Evolutionary conservation across 2,888 invertebrate genomes (phyloP).

Genomic region (Tiliacea aurago): DNA sequence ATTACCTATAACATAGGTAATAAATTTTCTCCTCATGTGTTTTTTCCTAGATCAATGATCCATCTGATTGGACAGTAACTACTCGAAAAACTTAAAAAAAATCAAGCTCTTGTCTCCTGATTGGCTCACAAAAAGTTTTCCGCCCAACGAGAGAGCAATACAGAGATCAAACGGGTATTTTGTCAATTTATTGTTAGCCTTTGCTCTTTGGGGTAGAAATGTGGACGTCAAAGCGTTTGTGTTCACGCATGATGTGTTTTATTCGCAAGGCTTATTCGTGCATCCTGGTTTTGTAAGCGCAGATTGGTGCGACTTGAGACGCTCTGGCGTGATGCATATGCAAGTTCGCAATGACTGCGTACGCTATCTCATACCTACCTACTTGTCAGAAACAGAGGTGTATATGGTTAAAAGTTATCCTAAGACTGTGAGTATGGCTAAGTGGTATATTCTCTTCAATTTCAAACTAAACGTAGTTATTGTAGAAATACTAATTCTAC

Average conservation of each 20-base stretch:
- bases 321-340: not conserved
- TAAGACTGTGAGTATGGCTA: too few relatives aligned
- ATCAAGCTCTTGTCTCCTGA: slow-evolving; percentile 17
- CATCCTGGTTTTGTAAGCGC: not conserved
- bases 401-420: too few relatives aligned
- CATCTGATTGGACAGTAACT: slow-evolving; percentile 24
- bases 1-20: too few relatives aligned
- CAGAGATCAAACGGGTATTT: slow-evolving; percentile 60
- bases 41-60: slow-evolving; percentile 15
- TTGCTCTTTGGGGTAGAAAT: slow-evolving; percentile 41
- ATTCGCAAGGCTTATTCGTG: not conserved
- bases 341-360: not conserved
- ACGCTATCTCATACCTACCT: not conserved
- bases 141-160: slow-evolving; percentile 27
- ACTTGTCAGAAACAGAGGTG: not conserved
- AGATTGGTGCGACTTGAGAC: not conserved
- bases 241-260: slow-evolving; percentile 26
- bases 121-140: slow-evolving; percentile 47
- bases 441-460: not conserved
- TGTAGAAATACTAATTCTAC: too few relatives aligned
- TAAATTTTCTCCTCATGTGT: slow-evolving; percentile 6
- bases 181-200: slow-evolving; percentile 54
- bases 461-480: not conserved
- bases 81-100: slow-evolving; percentile 36
- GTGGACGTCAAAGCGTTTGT: slow-evolving; percentile 38